Percentiles rank a stretch among this genome's conserved stretches.
These are phyloP conservation scores for Tangara arthus DNA, from an alignment of 2,797 vertebrate species.

Conservation along the genomic window DNA sequence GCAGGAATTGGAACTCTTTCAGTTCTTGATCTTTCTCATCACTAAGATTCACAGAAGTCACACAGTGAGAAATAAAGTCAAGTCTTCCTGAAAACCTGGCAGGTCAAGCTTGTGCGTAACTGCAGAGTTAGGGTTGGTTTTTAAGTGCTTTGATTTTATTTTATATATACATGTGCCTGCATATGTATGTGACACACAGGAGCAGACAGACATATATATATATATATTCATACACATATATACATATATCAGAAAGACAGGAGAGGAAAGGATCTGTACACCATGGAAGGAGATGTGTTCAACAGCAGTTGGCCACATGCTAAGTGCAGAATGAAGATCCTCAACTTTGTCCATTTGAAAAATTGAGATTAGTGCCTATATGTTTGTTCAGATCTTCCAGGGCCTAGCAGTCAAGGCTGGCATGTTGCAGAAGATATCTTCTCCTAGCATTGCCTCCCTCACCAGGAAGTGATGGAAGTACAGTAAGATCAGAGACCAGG, in stretches of 20 bases:
- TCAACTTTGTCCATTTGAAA: constrained; percentile 33
- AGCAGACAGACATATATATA: neutral
- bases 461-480: neutral
- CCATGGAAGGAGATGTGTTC: constrained; percentile 13
- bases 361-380: constrained; percentile 6
- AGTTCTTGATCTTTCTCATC: neutral
- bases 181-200: neutral
- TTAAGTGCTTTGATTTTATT: constrained; percentile 61
- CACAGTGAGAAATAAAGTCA: constrained; percentile 38
- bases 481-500: neutral
- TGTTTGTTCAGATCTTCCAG: neutral
- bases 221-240: neutral
- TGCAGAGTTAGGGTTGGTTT: constrained; percentile 61
- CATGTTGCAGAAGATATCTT: neutral
- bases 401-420: constrained; percentile 10
- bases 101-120: constrained; percentile 81
- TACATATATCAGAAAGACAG: neutral
- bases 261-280: constrained; percentile 23
- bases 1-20: neutral
- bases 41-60: constrained; percentile 16
- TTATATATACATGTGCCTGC: constrained; percentile 8
- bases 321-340: constrained; percentile 42
- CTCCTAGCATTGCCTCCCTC: neutral
- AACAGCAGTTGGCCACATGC: constrained; percentile 36
- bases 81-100: constrained; percentile 45